Evolutionary conservation across 2,797 vertebrate species (phyloP), one percentile per base, ranked within the genome.

Genomic region (Echeneis naucrates): DNA sequence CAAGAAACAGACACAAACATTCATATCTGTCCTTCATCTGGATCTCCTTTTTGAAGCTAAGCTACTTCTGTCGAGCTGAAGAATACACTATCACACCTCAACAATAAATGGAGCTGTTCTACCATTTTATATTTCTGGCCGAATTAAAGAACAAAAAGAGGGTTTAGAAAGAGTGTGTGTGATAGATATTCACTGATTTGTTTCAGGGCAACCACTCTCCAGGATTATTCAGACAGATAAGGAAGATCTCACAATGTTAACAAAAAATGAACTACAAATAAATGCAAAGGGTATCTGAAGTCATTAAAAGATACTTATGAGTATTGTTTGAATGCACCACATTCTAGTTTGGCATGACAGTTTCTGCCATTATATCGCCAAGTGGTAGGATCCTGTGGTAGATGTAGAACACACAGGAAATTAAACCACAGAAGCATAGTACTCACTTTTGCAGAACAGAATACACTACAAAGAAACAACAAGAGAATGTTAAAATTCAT

Each of bases 281-380:
- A 30, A 1, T 40, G 44, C 40, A 45, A 65, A 19, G 16, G 38
- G 51, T 52, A 70, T 33, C 35, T 58, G 38, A 2, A 35, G 8
- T 70, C 66, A 51, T 63, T 78, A 23, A 38, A 44, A 60, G 61
- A 72, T 56, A 68, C 60, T 63, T 61, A 30, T n/a, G 11, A 26
- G 51, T 32, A 1, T 24, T 30, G 17, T 42, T 27, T n/a, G 8
- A 5, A n/a, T 70, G 45, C 10, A 61, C 59, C 57, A 37, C 50
- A 73, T 65, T 69, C 27, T 44, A n/a, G 21, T 52, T 69, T 61
- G 14, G 5, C 37, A 51, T 19, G 9, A 42, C 33, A 54, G 33
- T 47, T 27, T 24, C 33, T 50, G 51, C 21, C 37, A 61, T 45
- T 23, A 78, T 78, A 21, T 68, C 57, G 50, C 62, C 24, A 66